Conservation (phyloP, 1,140 invertebrate species). For the Procambarus clarkii region DNA sequence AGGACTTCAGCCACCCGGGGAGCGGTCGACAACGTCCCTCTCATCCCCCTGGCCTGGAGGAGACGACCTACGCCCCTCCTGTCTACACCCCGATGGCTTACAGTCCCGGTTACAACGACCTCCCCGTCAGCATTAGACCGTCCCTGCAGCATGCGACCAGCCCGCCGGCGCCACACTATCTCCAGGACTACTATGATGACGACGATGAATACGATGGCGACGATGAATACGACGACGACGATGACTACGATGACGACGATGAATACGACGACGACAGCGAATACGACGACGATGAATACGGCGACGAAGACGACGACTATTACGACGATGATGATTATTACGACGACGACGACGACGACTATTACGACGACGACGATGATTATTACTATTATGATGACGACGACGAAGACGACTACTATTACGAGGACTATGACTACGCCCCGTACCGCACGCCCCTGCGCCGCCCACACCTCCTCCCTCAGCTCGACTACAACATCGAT, state of each 20-base stretch:
- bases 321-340: slow-evolving; percentile 47
- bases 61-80: slow-evolving; percentile 49
- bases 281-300: slow-evolving; percentile 61
- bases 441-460: slow-evolving; percentile 1
- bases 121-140: not conserved
- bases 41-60: not conserved
- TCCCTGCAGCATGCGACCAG: not conserved
- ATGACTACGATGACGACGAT: slow-evolving; percentile 41
- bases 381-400: slow-evolving; percentile 50
- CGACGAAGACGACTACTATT: slow-evolving; percentile 50
- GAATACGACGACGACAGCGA: slow-evolving; percentile 47
- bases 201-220: slow-evolving; percentile 36
- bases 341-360: slow-evolving; percentile 35
- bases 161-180: slow-evolving; percentile 17
- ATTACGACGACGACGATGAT: slow-evolving; percentile 35
- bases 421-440: slow-evolving; percentile 63
- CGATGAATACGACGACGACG: slow-evolving; percentile 60
- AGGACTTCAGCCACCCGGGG: slow-evolving; percentile 58
- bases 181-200: not conserved
- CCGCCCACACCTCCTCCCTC: slow-evolving; percentile 37
- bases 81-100: slow-evolving; percentile 47
- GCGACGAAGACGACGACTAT: slow-evolving; percentile 55
- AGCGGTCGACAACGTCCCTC: not conserved
- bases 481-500: slow-evolving; percentile 34
- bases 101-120: slow-evolving; percentile 49